Conservation (phyloP, 2,888 invertebrate species). For the Hydropsyche betteni region DNA sequence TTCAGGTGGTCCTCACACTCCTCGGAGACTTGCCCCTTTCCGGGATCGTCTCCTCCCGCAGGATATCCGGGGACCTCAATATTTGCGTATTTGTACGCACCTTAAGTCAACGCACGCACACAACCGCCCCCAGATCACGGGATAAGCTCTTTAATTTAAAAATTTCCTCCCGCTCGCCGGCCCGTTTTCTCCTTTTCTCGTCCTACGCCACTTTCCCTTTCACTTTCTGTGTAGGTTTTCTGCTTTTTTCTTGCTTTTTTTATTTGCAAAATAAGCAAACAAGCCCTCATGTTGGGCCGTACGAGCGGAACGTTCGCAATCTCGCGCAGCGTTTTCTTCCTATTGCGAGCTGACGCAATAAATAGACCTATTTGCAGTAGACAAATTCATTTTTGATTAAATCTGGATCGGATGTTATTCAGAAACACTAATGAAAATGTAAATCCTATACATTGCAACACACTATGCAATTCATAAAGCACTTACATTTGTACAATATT, state of each 20-base stretch:
- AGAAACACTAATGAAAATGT: too few relatives aligned
- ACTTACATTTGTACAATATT: too few relatives aligned
- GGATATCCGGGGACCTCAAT: conserved; percentile 28
- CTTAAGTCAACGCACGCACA: conserved; percentile 35
- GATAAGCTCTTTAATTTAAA: conserved; percentile 39
- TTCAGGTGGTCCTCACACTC: conserved; percentile 38
- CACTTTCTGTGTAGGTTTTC: conserved; percentile 2
- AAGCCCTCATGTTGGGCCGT: background rate
- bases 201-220: background rate
- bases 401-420: too few relatives aligned
- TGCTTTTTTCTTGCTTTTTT: conserved; percentile 15
- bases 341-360: too few relatives aligned
- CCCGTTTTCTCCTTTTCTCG: background rate
- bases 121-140: conserved; percentile 35
- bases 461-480: too few relatives aligned
- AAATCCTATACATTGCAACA: too few relatives aligned
- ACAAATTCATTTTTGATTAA: too few relatives aligned
- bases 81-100: conserved; percentile 41
- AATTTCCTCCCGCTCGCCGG: conserved; percentile 22
- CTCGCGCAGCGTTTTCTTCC: conserved; percentile 5
- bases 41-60: conserved; percentile 14
- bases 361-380: too few relatives aligned
- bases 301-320: background rate
- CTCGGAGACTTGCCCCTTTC: background rate
- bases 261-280: conserved; percentile 37